A percentile compares a stretch with the other conserved stretches of the same genome.
These are phyloP conservation scores for Vidua macroura DNA, from an alignment of 2,113 vertebrate genomes.

Conservation along the genomic window DNA sequence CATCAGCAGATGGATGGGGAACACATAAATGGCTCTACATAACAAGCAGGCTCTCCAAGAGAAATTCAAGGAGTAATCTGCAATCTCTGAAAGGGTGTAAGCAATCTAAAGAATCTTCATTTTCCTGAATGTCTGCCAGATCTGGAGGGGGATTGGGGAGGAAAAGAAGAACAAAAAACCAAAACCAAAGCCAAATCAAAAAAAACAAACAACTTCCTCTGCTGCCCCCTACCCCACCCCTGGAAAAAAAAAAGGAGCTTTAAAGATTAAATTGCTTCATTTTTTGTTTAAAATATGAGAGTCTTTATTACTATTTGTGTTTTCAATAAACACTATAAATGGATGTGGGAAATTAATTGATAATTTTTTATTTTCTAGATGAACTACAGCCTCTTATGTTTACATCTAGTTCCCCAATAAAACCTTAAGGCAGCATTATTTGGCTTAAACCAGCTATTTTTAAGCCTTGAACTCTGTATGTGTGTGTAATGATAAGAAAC, in stretches of 20 bases:
- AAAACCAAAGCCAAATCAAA: background rate
- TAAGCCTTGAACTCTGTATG: background rate
- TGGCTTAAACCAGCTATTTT: background rate
- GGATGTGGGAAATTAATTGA: background rate
- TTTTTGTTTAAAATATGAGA: background rate
- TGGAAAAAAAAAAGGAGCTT: background rate
- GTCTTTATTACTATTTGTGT: background rate
- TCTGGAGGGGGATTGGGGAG: fast-evolving
- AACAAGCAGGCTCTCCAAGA: background rate
- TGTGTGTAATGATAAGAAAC: background rate
- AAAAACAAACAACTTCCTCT: background rate
- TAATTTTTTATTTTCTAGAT: background rate
- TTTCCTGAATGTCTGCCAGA: background rate
- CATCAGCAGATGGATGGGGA: background rate
- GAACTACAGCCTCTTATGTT: background rate
- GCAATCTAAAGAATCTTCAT: background rate
- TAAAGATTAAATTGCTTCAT: background rate
- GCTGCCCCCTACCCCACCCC: fast-evolving
- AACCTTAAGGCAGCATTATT: background rate
- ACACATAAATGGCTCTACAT: background rate
- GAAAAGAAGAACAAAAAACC: background rate
- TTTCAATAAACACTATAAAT: background rate
- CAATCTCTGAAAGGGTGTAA: background rate
- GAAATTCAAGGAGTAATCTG: background rate
- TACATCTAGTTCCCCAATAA: background rate